Base-by-base conservation (phyloP, 2,113 vertebrate genomes). In the Gadus macrocephalus region DNA sequence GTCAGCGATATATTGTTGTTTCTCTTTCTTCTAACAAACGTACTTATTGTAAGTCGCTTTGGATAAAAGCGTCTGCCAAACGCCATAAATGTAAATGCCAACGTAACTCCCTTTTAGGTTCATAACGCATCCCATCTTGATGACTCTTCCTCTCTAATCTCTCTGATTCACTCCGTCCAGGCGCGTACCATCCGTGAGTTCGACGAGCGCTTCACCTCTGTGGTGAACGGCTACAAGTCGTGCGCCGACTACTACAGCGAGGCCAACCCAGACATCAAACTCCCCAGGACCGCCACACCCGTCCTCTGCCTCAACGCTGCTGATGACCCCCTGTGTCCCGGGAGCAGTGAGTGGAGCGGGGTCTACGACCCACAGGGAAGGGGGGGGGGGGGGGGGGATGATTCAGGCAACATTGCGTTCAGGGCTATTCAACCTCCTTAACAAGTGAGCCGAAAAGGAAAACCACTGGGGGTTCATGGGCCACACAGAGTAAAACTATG, bases 291-390 rank as follows among this genome's bases (percentile, higher is more conserved):
- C 16, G 68, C 76, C 0, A 87, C 89, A 5, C 94, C 94, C 1
- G 87, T 94, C 53, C 68, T 95, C 73, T 95, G 93, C 83, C 92
- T 95, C 72, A 95, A 93, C 6, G 93, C 93, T 0, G 90, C 92
- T 0, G 93, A 95, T 0, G 93, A 95, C 73, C 94, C 94, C 56
- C 94, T 96, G 78, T 95, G 92, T 35, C 94, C 93, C 0, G 66
- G 80, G 0, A 19, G 81, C 0, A 86, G 94, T 95, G 75, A 90
- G 89, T 3, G 11, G 58, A 16, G 7, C 42, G 14, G 7, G 7
- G 19, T 15, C 12, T 4, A 20, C 8, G 17, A 12, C 9, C 3
- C 22, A 14, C 17, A 58, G 58, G 14, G 20, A 12, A 3, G 22
- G 56, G 22, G 31, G 22, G 5, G 53, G 15, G 25, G 27, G 20